Evolutionary conservation across 2,797 vertebrate species (phyloP).

Genomic region (Parotocinclus haroldoi): DNA sequence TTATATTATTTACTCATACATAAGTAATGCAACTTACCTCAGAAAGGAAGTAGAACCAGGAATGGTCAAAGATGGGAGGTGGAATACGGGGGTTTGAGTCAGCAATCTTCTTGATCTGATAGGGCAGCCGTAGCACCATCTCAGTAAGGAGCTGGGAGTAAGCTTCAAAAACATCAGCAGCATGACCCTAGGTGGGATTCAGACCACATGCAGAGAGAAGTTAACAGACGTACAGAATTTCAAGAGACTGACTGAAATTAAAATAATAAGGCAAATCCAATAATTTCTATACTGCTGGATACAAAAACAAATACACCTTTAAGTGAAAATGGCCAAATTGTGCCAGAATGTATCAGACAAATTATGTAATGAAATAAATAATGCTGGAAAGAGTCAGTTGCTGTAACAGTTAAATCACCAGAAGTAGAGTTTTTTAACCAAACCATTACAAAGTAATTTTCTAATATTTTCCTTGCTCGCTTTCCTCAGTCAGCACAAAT

Average conservation of each 20-base stretch:
- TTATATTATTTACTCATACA: neutral
- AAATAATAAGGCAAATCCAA: too few relatives aligned
- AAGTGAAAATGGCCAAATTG: too few relatives aligned
- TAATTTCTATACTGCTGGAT: too few relatives aligned
- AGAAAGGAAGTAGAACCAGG: conserved; percentile 97
- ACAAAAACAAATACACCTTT: too few relatives aligned
- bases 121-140: conserved; percentile 95
- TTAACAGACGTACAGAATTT: neutral
- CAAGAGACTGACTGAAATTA: neutral
- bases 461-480: too few relatives aligned
- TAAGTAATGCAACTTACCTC: conserved; percentile 72
- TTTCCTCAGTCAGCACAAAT: too few relatives aligned
- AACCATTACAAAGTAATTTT: too few relatives aligned
- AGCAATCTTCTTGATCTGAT: conserved; percentile 98
- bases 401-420: too few relatives aligned
- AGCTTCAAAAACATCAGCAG: conserved; percentile 96
- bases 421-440: too few relatives aligned
- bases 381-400: too few relatives aligned
- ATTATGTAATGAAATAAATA: too few relatives aligned
- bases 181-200: conserved; percentile 82
- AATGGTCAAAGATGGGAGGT: conserved; percentile 94
- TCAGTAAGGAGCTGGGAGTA: conserved; percentile 97
- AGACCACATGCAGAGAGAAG: neutral
- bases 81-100: conserved; percentile 93
- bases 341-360: too few relatives aligned